A percentile compares a stretch with the other conserved stretches of the same genome.
These are phyloP conservation scores for Lamprotornis superbus DNA, from an alignment of 2,113 vertebrate genomes.

Conservation along the genomic window DNA sequence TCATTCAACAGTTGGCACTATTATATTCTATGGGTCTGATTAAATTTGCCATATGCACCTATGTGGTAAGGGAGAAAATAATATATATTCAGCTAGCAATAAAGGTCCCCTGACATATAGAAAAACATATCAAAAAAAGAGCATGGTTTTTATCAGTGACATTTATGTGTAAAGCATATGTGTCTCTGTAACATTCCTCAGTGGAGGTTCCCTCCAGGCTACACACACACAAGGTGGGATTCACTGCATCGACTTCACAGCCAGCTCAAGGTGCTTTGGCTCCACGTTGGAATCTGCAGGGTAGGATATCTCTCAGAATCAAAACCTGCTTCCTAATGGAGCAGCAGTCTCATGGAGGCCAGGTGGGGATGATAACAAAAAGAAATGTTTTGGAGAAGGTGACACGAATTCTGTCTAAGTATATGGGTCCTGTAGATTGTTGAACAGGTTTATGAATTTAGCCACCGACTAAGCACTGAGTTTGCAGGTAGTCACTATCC, in stretches of 20 bases:
- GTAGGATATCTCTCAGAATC: neutral
- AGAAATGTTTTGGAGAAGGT: neutral
- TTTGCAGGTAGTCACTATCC: neutral
- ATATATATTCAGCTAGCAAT: neutral
- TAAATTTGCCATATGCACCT: neutral
- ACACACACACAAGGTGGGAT: neutral
- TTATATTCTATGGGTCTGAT: neutral
- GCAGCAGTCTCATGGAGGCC: neutral
- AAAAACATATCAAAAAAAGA: neutral
- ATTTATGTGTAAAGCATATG: neutral
- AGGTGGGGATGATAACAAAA: neutral
- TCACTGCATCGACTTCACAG: accelerated
- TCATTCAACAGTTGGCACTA: neutral
- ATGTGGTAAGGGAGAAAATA: neutral
- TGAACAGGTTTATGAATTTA: neutral
- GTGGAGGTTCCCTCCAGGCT: neutral
- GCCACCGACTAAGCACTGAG: neutral
- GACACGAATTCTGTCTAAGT: neutral
- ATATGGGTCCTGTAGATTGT: neutral
- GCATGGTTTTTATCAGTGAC: neutral
- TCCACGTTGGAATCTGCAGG: neutral
- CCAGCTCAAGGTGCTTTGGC: neutral
- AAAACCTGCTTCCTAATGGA: neutral
- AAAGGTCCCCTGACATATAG: neutral
- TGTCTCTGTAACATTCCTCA: neutral